Percentiles rank a stretch among this genome's conserved stretches.
Evolutionary conservation across 2,113 vertebrate species (phyloP).

Genomic region (Megalops atlanticus): DNA sequence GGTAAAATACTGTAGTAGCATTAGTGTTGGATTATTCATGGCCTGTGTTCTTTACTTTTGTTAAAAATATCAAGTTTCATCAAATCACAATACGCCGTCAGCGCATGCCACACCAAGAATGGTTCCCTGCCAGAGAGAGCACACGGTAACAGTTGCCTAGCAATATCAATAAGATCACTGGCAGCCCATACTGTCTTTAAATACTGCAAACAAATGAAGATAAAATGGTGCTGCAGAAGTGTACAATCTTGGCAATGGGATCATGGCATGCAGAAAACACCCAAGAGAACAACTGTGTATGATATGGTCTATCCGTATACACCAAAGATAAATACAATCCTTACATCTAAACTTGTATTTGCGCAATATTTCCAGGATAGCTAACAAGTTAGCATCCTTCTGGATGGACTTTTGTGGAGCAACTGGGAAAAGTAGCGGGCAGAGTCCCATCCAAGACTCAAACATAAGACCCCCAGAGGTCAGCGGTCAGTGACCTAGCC

Average conservation of each 20-base stretch:
- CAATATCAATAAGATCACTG: not conserved
- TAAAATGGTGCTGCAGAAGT: not conserved
- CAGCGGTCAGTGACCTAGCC: not conserved
- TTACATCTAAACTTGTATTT: no score
- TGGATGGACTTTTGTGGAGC: no score
- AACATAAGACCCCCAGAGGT: not conserved
- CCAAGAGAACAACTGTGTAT: not conserved
- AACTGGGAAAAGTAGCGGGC: not conserved
- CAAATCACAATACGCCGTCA: not conserved
- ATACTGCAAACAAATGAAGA: not conserved
- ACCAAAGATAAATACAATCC: no score
- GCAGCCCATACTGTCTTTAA: no score
- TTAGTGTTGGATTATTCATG: not conserved
- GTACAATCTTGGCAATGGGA: not conserved
- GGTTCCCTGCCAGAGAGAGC: not conserved
- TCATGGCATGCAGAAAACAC: not conserved
- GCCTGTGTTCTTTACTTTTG: not conserved
- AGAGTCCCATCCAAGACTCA: not conserved
- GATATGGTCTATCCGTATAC: not conserved
- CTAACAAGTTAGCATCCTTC: no score
- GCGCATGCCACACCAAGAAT: not conserved
- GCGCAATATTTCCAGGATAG: no score
- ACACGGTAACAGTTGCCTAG: not conserved
- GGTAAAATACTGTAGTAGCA: not conserved
- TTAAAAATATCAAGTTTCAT: not conserved